These are phyloP conservation scores for Stenopsyche tienmushanensis DNA, from an alignment of 1,140 invertebrate species.

Conservation along the genomic window DNA sequence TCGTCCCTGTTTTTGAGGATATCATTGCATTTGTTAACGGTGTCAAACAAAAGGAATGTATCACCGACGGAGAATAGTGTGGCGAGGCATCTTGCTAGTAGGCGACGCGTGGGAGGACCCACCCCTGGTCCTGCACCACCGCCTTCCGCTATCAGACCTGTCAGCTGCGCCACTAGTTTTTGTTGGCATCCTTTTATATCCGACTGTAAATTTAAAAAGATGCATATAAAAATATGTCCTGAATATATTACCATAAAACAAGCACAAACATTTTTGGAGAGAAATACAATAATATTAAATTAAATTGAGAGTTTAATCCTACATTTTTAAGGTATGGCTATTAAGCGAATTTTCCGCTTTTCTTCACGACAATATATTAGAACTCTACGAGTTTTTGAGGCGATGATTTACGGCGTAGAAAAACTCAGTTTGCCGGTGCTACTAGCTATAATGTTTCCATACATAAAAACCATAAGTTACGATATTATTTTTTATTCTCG, in stretches of 20 bases:
- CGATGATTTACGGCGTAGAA: too few relatives aligned
- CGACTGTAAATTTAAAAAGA: slow-evolving; percentile 66
- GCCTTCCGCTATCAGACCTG: slow-evolving; percentile 80
- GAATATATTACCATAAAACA: neutral
- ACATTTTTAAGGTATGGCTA: too few relatives aligned
- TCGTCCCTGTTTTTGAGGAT: slow-evolving; percentile 97
- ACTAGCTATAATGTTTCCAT: too few relatives aligned
- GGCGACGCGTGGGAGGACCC: slow-evolving; percentile 87
- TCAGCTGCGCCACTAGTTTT: slow-evolving; percentile 92
- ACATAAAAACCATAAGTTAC: too few relatives aligned
- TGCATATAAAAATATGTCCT: neutral
- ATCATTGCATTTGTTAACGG: slow-evolving; percentile 98
- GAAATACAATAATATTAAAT: slow-evolving; percentile 1
- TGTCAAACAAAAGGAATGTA: slow-evolving; percentile 95
- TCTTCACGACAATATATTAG: too few relatives aligned
- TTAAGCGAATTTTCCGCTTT: too few relatives aligned
- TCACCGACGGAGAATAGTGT: slow-evolving; percentile 97
- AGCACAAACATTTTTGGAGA: neutral
- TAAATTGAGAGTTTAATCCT: neutral
- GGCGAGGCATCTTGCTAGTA: slow-evolving; percentile 91
- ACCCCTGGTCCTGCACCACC: slow-evolving; percentile 57
- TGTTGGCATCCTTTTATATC: slow-evolving; percentile 97
- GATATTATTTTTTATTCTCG: too few relatives aligned
- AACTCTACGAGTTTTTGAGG: too few relatives aligned
- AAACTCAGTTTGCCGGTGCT: too few relatives aligned